These are phyloP conservation scores for Sebastolobus altivelis DNA, from an alignment of 2,797 vertebrate species.

Conservation along the genomic window DNA sequence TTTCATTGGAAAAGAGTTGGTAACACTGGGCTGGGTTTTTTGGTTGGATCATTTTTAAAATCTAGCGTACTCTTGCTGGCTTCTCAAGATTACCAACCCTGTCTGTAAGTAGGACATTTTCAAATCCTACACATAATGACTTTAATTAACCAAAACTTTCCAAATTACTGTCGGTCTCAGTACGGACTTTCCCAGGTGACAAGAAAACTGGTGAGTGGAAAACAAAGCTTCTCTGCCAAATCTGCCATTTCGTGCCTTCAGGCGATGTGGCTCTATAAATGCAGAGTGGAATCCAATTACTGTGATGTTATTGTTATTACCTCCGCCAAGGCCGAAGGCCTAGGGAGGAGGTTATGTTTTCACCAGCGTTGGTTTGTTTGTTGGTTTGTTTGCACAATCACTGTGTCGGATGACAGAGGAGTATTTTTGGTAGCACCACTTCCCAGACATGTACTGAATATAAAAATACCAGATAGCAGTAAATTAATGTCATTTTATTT, in stretches of 20 bases:
- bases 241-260: background rate
- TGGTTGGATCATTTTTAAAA: too few relatives aligned
- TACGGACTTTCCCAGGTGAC: slow-evolving; percentile 14
- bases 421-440: slow-evolving; percentile 29
- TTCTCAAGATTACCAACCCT: too few relatives aligned
- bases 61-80: too few relatives aligned
- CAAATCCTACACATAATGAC: background rate
- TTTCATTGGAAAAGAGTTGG: too few relatives aligned
- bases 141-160: background rate
- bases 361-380: too few relatives aligned
- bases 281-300: background rate
- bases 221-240: slow-evolving; percentile 8
- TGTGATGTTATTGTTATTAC: background rate
- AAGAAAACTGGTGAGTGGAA: background rate
- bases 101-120: background rate
- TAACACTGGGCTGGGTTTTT: too few relatives aligned
- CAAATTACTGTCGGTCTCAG: background rate
- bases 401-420: background rate
- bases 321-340: too few relatives aligned
- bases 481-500: background rate
- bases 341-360: too few relatives aligned
- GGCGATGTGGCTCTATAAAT: background rate
- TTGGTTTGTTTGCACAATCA: background rate
- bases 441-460: background rate
- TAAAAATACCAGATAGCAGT: background rate